A percentile compares a stretch with the other conserved stretches of the same genome.
phyloP scores from a whole-genome alignment of 2,888 invertebrate genomes.

The Philereme transversata region DNA sequence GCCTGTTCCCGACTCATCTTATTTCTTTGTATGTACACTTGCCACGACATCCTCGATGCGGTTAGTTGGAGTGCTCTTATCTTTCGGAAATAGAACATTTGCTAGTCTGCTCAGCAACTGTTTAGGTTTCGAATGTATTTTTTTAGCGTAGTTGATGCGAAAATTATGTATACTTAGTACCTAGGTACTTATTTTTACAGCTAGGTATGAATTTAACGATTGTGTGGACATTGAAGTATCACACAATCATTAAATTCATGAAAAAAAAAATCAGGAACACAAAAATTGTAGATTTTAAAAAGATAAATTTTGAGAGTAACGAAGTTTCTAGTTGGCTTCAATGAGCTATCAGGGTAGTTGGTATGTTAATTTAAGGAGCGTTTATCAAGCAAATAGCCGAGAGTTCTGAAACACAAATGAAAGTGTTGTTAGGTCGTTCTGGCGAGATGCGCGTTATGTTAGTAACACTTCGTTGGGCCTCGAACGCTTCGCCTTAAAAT shows the following conservation, averaged over 20 bases:
- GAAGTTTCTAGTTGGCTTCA: slow-evolving; percentile 33
- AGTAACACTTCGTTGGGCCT: slow-evolving; percentile 47
- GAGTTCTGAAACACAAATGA: slow-evolving; percentile 55
- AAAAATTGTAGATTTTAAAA: too few species aligned
- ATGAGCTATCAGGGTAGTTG: slow-evolving; percentile 47
- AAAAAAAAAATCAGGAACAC: too few species aligned
- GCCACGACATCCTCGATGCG: slow-evolving; percentile 45
- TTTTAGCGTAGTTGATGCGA: background rate
- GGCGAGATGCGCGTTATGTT: slow-evolving; percentile 44
- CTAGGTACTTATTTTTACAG: slow-evolving; percentile 15
- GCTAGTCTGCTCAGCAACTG: slow-evolving; percentile 25
- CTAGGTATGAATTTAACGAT: too few species aligned
- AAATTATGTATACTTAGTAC: slow-evolving; percentile 13
- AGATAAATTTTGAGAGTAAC: too few species aligned
- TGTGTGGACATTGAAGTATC: too few species aligned
- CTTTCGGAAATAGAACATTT: slow-evolving; percentile 38
- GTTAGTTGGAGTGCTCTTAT: slow-evolving; percentile 45
- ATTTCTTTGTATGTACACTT: slow-evolving; percentile 54
- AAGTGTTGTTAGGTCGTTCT: slow-evolving; percentile 53
- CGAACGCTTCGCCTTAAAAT: slow-evolving; percentile 43
- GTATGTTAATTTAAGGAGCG: slow-evolving; percentile 59
- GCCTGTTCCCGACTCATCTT: slow-evolving; percentile 56
- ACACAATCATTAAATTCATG: too few species aligned
- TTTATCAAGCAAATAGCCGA: slow-evolving; percentile 58
- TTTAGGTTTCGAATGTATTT: slow-evolving; percentile 12